phyloP scores from a whole-genome alignment of 2,888 invertebrate species.

The Cataglyphis altisquamis region DNA sequence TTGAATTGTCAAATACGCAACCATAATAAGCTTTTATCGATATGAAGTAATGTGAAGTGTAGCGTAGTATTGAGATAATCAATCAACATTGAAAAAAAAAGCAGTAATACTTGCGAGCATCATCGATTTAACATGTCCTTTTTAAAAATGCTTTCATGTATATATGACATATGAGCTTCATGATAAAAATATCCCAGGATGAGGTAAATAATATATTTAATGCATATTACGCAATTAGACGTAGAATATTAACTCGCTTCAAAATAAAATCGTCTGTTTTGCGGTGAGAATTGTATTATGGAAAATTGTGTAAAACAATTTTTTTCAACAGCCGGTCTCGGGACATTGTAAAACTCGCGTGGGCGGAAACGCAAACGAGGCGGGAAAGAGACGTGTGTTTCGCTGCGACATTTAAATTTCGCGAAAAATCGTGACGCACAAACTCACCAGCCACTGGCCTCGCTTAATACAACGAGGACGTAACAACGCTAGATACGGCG shows the following conservation, averaged over 20 bases:
- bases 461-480: slow-evolving; percentile 40
- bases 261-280: slow-evolving; percentile 42
- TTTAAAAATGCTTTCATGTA: neutral
- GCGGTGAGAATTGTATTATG: slow-evolving; percentile 36
- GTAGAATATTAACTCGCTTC: slow-evolving; percentile 27
- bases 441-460: slow-evolving; percentile 21
- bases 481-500: slow-evolving; percentile 32
- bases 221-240: slow-evolving; percentile 25
- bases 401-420: slow-evolving; percentile 54
- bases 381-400: slow-evolving; percentile 48
- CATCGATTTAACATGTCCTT: too few relatives aligned
- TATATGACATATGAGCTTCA: neutral
- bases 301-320: slow-evolving; percentile 47
- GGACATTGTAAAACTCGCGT: slow-evolving; percentile 34
- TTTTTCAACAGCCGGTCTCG: slow-evolving; percentile 37
- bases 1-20: too few relatives aligned
- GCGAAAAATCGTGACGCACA: slow-evolving; percentile 48
- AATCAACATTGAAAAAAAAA: too few relatives aligned
- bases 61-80: too few relatives aligned
- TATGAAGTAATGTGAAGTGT: too few relatives aligned
- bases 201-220: slow-evolving; percentile 30
- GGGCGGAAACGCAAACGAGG: slow-evolving; percentile 39
- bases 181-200: slow-evolving; percentile 22
- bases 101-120: too few relatives aligned
- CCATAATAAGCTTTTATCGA: too few relatives aligned